Base-by-base conservation (phyloP, 1,140 invertebrate genomes). In the Anoplolepis gracilipes region DNA sequence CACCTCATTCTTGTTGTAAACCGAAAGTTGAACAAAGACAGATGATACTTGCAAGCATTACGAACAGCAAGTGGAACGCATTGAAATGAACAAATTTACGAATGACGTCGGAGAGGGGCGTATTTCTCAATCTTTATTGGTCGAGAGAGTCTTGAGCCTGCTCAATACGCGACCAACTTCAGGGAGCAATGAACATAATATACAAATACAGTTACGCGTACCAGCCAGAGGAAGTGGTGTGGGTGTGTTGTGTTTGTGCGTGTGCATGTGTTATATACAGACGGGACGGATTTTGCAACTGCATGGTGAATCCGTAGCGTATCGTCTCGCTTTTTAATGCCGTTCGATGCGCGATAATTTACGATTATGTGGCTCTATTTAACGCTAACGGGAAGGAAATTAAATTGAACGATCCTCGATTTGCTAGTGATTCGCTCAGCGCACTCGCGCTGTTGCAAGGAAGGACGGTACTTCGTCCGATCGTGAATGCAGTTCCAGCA, bases 381-480 rank as follows among this genome's bases (percentile, higher is more conserved):
- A 2, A 42, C 25, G 57, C 16, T 57, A 11, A 25, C n/a, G 22
- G 7, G 25, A 7, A 28, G 61, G 30, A 39, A 28, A n/a, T 4
- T 30, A 13, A 36, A 28, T 1, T 55, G 36, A 82, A 64, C 69
- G 49, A 72, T 84, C 76, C 57, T 81, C 62, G 78, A 84, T 84
- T n/a, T 16, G 46, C 46, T 49, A 19, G 46, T 19, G 13, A 19
- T 19, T 49, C 46, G 33, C 33, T 59, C 39, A 82, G 69, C 65
- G 84, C 90, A 61, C 81, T 70, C 85, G 88, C 69, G 75, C 84
- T 90, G 69, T 59, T 25, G 30, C 73, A 64, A 46, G 64, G 19
- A 39, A 64, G 65, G 25, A 33, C 67, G 42, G 39, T 42, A 33
- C n/a, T 59, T 61, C 39, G 78, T n/a, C n/a, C 33, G 55, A 36